These are phyloP conservation scores for Aleiodes sp. DNA, from an alignment of 1,140 invertebrate genomes.

Conservation along the genomic window DNA sequence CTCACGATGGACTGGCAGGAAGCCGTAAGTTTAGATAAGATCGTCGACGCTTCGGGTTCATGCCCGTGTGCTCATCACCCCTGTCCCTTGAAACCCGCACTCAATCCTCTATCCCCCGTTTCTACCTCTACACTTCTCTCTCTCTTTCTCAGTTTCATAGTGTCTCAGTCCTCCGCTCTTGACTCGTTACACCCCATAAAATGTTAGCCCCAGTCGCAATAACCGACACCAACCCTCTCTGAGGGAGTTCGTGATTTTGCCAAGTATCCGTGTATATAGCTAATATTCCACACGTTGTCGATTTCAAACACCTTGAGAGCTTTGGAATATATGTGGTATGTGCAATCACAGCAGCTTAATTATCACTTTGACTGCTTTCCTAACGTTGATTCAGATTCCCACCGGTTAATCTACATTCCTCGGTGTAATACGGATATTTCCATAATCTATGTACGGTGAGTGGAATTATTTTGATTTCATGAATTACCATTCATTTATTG, in stretches of 20 bases:
- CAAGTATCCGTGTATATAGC: background rate
- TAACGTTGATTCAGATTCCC: background rate
- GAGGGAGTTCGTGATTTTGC: slow-evolving; percentile 41
- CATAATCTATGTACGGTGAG: too few species aligned
- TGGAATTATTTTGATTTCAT: too few species aligned
- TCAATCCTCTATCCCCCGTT: slow-evolving; percentile 12
- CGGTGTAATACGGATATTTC: too few species aligned
- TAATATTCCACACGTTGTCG: background rate
- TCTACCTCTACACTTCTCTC: too few species aligned
- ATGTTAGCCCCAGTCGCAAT: slow-evolving; percentile 53
- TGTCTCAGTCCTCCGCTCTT: slow-evolving; percentile 18
- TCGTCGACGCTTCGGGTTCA: slow-evolving; percentile 36
- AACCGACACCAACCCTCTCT: slow-evolving; percentile 54
- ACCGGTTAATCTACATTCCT: background rate
- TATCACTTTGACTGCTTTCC: too few species aligned
- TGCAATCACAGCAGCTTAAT: too few species aligned
- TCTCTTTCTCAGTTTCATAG: background rate
- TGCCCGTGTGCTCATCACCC: slow-evolving; percentile 41
- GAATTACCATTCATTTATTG: too few species aligned
- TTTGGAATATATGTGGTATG: background rate
- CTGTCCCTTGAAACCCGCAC: slow-evolving; percentile 21
- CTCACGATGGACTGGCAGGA: slow-evolving; percentile 43
- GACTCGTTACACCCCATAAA: slow-evolving; percentile 62
- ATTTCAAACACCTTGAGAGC: background rate
- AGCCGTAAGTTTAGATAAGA: slow-evolving; percentile 63